Percentiles rank a stretch among this genome's conserved stretches.
These are phyloP conservation scores for Mixornis gularis DNA, from an alignment of 2,113 vertebrate genomes.

Conservation along the genomic window DNA sequence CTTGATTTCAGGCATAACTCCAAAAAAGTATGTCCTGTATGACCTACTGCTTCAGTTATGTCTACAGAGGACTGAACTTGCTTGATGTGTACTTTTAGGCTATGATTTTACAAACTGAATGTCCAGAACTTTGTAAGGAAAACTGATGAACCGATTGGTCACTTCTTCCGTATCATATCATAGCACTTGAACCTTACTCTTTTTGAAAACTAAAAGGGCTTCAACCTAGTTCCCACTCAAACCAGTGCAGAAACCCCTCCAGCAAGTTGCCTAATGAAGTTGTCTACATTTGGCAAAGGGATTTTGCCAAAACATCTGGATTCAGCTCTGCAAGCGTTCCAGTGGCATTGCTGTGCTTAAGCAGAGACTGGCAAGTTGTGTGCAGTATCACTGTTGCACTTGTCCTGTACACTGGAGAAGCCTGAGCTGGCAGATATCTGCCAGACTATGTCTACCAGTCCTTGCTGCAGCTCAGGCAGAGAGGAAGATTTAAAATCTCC, in stretches of 20 bases:
- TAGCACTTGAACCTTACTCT: neutral
- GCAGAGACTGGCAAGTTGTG: neutral
- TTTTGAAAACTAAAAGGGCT: neutral
- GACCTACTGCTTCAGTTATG: neutral
- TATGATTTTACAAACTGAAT: neutral
- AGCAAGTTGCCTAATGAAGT: neutral
- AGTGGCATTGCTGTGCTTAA: rapidly evolving
- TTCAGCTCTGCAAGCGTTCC: neutral
- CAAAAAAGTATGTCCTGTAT: neutral
- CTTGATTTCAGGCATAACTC: neutral
- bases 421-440: neutral
- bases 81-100: neutral
- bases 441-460: neutral
- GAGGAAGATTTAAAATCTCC: neutral
- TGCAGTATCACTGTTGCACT: neutral
- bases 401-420: neutral
- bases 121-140: neutral
- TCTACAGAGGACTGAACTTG: neutral
- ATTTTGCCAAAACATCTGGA: neutral
- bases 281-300: neutral
- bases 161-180: neutral
- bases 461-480: neutral
- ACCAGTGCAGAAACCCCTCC: neutral
- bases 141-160: rapidly evolving
- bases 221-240: neutral